Evolutionary conservation across 2,797 vertebrate genomes (phyloP), one percentile per base, ranked within the genome.

Genomic region (Hypotaenidia okinawae): DNA sequence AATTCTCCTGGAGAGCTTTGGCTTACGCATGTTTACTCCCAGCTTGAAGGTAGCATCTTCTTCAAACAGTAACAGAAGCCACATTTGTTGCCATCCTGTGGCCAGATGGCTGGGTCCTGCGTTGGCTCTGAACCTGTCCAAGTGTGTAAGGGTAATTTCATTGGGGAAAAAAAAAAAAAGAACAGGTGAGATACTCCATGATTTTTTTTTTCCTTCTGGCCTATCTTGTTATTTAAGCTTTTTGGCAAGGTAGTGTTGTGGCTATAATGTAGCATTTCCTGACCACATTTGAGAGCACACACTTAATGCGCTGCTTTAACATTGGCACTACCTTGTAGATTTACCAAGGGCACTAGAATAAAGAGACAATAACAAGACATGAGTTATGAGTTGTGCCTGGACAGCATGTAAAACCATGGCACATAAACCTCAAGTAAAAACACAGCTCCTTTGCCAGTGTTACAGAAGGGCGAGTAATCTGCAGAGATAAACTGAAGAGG

Each of bases 1-100:
- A 82, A 35, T 89, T 78, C 54, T 82, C 87, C 84, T 84, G 85
- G 73, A 28, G 73, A 68, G 70, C 57, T 57, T 85, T 96, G 93
- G 82, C 88, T 90, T 84, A 52, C 30, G 10, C 1, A 1, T 52
- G 11, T 63, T 95, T 86, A 22, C 62, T 83, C 82, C 81, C 86
- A 94, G 95, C 74, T 94, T 94, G 94, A 95, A 95, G 41, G 83
- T 92, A 77, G 79, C 72, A 74, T 57, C 86, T 83, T 89, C 79
- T 58, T 72, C 52, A 85, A 88, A 59, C 23, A 41, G 76, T 58
- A 68, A 92, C 74, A 88, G 78, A 91, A 95, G 45, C 39, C 77
- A 22, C 45, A 4, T 80, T 96, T 70, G 33, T 66, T 89, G 81
- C 43, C 0, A 0, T 75, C 68, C 83, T 87, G 51, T 76, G 84